phyloP scores from a whole-genome alignment of 2,888 invertebrate genomes.

The Apodemia duryi region DNA sequence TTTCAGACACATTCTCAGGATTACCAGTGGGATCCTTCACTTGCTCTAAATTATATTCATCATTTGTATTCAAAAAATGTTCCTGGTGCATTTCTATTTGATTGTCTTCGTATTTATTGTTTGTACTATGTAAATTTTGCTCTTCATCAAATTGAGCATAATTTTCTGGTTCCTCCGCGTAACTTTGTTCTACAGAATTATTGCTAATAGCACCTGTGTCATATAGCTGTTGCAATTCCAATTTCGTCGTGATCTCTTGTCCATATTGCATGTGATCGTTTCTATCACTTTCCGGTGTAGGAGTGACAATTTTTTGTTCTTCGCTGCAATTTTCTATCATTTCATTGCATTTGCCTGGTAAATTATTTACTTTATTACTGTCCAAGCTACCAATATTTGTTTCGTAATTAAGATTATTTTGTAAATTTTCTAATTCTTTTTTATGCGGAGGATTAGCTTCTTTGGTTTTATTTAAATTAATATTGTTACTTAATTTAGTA shows the following conservation, averaged over 20 bases:
- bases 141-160: background rate
- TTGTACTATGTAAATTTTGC: background rate
- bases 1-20: background rate
- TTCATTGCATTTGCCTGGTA: background rate
- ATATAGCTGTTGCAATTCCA: background rate
- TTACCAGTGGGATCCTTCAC: background rate
- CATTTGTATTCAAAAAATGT: background rate
- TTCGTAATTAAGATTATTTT: background rate
- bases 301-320: background rate
- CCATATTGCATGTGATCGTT: background rate
- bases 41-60: background rate
- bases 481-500: constrained; percentile 1
- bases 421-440: background rate
- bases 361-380: background rate
- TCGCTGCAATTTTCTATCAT: background rate
- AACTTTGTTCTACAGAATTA: background rate
- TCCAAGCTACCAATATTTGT: background rate
- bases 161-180: background rate
- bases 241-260: constrained; percentile 1
- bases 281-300: background rate
- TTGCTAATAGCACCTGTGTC: background rate
- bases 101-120: background rate
- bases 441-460: background rate
- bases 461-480: background rate
- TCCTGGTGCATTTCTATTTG: background rate